Percentiles rank a stretch among this genome's conserved stretches.
phyloP scores from a whole-genome alignment of 2,888 invertebrate genomes.

The Eudasyphora cyanicolor region DNA sequence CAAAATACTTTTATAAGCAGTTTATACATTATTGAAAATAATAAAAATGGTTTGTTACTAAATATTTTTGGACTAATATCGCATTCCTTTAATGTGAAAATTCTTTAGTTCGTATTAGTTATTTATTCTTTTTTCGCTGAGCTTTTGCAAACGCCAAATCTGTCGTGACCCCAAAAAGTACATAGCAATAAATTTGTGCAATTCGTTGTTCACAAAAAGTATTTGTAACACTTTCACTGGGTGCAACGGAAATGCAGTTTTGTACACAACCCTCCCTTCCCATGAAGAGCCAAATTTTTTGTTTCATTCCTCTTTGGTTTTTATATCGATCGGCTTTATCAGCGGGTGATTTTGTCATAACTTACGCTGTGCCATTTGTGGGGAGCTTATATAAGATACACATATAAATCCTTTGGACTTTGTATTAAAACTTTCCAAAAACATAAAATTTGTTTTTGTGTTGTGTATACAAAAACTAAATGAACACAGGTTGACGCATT shows the following conservation, averaged over 20 bases:
- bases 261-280: not conserved
- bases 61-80: too few species aligned
- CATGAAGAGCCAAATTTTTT: conserved; percentile 9
- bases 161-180: conserved; percentile 8
- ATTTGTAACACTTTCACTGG: not conserved
- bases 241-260: conserved; percentile 9
- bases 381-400: not conserved
- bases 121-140: too few species aligned
- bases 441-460: too few species aligned
- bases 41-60: too few species aligned
- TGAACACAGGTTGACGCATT: too few species aligned
- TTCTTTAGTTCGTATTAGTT: too few species aligned
- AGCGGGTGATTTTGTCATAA: conserved; percentile 22
- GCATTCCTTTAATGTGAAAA: too few species aligned
- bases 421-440: not conserved
- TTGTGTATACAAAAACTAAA: too few species aligned
- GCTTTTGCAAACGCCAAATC: too few species aligned
- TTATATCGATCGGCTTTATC: not conserved
- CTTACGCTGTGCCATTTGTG: conserved; percentile 9
- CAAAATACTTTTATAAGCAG: too few species aligned
- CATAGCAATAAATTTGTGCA: conserved; percentile 5
- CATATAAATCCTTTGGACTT: not conserved
- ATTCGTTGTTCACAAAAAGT: not conserved
- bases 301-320: not conserved
- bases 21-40: too few species aligned